Evolutionary conservation across 2,113 vertebrate genomes (phyloP).

Genomic region (Origma solitaria): DNA sequence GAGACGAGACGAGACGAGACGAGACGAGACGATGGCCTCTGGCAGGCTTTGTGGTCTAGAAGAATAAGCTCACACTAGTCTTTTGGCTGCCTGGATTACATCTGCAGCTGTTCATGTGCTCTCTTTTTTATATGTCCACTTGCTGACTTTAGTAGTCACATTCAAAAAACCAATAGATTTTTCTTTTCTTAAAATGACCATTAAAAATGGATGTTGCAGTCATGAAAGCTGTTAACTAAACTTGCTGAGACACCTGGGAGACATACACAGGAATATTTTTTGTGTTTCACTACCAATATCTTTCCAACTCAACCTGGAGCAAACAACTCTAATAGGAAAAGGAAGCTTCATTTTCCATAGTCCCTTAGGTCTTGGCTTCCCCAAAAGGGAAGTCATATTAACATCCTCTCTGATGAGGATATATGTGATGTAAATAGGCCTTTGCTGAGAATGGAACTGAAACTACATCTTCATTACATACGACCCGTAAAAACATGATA

Average conservation of each 20-base stretch:
- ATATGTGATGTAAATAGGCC: neutral
- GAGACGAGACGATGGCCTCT: neutral
- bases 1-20: neutral
- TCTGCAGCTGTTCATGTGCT: conserved; percentile 4
- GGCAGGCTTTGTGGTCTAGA: neutral
- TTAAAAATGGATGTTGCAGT: neutral
- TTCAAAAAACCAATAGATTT: neutral
- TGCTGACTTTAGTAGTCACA: neutral
- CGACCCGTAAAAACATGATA: neutral
- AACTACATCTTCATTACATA: neutral
- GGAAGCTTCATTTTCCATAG: neutral
- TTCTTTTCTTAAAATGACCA: neutral
- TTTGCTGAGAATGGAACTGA: neutral
- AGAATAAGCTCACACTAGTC: neutral
- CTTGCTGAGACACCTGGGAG: neutral
- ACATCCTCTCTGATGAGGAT: neutral
- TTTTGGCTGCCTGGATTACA: neutral
- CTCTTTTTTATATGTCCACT: neutral
- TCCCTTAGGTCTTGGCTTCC: neutral
- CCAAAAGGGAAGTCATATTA: neutral
- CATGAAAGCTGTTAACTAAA: neutral
- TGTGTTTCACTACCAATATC: neutral
- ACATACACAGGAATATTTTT: neutral
- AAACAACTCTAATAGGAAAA: neutral
- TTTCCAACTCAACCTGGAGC: neutral